Percentiles rank a stretch among this genome's conserved stretches.
phyloP scores from a whole-genome alignment of 2,888 invertebrate genomes.

The Drosophila monieri region DNA sequence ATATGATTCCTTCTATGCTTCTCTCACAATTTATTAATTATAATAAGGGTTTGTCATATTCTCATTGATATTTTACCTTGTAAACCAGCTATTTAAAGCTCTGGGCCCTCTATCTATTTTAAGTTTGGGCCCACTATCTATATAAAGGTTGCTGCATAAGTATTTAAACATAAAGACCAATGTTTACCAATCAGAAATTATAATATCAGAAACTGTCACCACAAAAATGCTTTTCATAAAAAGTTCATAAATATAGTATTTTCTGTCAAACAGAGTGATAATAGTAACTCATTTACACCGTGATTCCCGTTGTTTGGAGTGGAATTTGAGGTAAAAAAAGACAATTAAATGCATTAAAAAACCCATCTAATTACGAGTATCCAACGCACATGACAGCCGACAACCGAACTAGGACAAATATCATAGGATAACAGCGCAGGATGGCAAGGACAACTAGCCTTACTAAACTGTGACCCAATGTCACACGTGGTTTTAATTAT shows the following conservation, averaged over 20 bases:
- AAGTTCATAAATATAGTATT: background rate
- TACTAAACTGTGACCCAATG: constrained; percentile 65
- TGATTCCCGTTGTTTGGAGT: background rate
- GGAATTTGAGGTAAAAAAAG: background rate
- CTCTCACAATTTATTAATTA: no score
- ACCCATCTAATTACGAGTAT: constrained; percentile 31
- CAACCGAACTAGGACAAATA: constrained; percentile 9
- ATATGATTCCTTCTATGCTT: no score
- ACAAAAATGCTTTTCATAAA: background rate
- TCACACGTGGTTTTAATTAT: constrained; percentile 76
- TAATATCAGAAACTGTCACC: no score
- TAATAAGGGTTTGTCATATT: no score
- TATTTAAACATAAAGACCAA: no score
- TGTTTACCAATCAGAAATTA: no score
- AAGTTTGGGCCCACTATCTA: no score
- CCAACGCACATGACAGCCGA: constrained; percentile 34
- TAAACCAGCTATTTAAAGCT: no score
- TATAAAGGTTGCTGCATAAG: no score
- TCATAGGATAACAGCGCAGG: constrained; percentile 13
- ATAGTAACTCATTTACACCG: background rate
- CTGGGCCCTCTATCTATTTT: no score
- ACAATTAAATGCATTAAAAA: constrained; percentile 25
- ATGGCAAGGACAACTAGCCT: constrained; percentile 40
- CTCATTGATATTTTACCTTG: no score
- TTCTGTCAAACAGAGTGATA: background rate